A percentile compares a stretch with the other conserved stretches of the same genome.
phyloP scores from a whole-genome alignment of 2,888 invertebrate genomes.

The Lacanobia oleracea region DNA sequence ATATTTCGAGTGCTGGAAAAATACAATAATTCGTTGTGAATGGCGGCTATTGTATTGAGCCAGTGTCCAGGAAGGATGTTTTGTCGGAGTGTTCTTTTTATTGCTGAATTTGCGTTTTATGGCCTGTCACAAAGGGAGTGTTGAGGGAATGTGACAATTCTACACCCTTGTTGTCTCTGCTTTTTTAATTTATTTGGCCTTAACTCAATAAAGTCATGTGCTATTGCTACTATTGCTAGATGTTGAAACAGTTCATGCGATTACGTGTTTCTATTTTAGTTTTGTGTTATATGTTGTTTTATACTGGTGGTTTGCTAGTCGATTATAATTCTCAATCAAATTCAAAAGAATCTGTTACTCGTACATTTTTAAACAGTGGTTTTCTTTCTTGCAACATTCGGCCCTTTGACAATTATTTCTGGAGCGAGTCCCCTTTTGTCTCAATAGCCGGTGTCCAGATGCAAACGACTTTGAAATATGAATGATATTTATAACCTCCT shows the following conservation, averaged over 20 bases:
- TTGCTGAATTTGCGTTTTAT: conserved; percentile 90
- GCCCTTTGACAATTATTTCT: conserved; percentile 82
- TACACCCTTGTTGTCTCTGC: conserved; percentile 78
- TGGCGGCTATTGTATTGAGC: conserved; percentile 88
- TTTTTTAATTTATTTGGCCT: conserved; percentile 70
- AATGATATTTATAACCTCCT: conserved; percentile 87
- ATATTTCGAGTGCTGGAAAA: conserved; percentile 88
- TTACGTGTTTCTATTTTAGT: neutral
- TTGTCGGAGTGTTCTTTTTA: conserved; percentile 88
- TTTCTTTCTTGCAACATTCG: conserved; percentile 62
- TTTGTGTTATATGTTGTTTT: neutral
- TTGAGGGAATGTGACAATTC: conserved; percentile 84
- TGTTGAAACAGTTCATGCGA: neutral
- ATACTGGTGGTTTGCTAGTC: too few species aligned
- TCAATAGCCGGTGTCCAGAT: conserved; percentile 88
- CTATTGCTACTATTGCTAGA: conserved; percentile 12
- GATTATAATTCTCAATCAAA: neutral
- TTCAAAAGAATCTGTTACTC: neutral
- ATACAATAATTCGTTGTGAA: conserved; percentile 89
- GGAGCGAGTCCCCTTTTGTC: conserved; percentile 78
- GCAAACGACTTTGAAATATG: conserved; percentile 90
- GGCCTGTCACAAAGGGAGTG: conserved; percentile 84
- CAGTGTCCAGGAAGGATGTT: conserved; percentile 90
- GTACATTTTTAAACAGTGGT: conserved; percentile 19
- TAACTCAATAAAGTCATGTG: conserved; percentile 62